Evolutionary conservation across 2,797 vertebrate species (phyloP), one percentile per base, ranked within the genome.

Genomic region (Takifugu rubripes): DNA sequence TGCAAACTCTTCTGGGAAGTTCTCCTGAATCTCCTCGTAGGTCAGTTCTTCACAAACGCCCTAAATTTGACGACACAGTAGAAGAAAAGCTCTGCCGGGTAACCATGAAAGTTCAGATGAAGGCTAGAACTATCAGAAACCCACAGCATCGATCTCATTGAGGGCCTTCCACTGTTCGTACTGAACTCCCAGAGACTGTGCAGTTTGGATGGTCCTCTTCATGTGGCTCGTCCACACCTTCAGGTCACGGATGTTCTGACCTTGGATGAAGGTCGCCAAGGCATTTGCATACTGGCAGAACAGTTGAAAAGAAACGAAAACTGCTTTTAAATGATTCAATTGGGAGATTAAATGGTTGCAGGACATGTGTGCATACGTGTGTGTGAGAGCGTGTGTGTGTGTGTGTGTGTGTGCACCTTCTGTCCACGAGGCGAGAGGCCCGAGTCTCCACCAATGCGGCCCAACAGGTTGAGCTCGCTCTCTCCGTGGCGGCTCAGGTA

Each of bases 221-320:
- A 95, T 93, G 85, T 97, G 95, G 68, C 94, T 97, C 5, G 94
- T 97, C 95, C 95, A 97, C 3, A 95, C 94, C 84, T 95, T 96
- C 54, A 96, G 87, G 52, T 94, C 91, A 1, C 51, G 81, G 67
- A 95, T 94, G 3, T 71, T 68, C 79, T 96, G 94, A 54, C 82
- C 83, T 64, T 58, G 86, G 66, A 96, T 91, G 79, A 94, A 95
- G 56, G 75, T 65, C 0, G 87, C 88, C 60, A 95, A 66, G 3
- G 91, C 87, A 6, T 21, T 76, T 14, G 93, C 91, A 65, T 91
- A 94, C 88, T 91, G 73, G 16, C 25, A 45, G 25, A 1, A 55
- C 1, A 6, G 14, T 9, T 48, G 62, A 8, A 73, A 59, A 33
- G 0, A 14, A 21, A 31, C 5, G 46, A 50, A 55, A 36, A 25